Evolutionary conservation across 2,113 vertebrate species (phyloP), one percentile per base, ranked within the genome.

Genomic region (Pampusana beccarii): DNA sequence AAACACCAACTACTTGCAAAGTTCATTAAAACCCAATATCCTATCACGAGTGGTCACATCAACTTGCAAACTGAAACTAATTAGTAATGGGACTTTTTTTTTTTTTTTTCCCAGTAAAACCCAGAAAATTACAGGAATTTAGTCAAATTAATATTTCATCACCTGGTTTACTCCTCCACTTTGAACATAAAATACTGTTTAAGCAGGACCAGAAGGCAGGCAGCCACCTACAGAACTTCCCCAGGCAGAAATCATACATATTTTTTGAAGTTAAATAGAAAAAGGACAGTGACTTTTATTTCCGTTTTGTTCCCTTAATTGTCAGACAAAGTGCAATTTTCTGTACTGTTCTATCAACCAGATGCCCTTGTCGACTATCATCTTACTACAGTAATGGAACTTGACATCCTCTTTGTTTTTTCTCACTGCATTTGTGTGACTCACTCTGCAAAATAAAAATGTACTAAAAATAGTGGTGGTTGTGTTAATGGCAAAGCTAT

Each of bases 251-350:
- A 92, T 80, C 73, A 65, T 40, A 93, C 42, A 74, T 92, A 73
- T 58, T 73, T 95, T 75, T 79, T 92, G 34, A 94, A 95, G 92
- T 80, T 74, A 86, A 92, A 88, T 64, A 92, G 86, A 94, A 94
- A 93, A 80, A 87, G 69, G 64, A 89, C 80, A 84, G 78, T 84
- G 80, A 82, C 67, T 23, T 73, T 92, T 94, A 78, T 90, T 88
- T 26, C 54, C 8, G 0, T 91, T 92, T 96, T 95, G 86, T 91
- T 95, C 75, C 70, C 62, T 85, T 95, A 97, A 96, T 95, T 96
- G 95, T 84, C 75, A 96, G 91, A 91, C 94, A 93, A 96, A 96
- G 95, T 96, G 94, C 90, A 95, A 84, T 96, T 95, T 95, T 93
- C 92, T 95, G 92, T 93, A 83, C 90, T 86, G 46, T 92, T 96